A percentile compares a stretch with the other conserved stretches of the same genome.
These are phyloP conservation scores for Noctua janthina DNA, from an alignment of 2,888 invertebrate species.

Conservation along the genomic window DNA sequence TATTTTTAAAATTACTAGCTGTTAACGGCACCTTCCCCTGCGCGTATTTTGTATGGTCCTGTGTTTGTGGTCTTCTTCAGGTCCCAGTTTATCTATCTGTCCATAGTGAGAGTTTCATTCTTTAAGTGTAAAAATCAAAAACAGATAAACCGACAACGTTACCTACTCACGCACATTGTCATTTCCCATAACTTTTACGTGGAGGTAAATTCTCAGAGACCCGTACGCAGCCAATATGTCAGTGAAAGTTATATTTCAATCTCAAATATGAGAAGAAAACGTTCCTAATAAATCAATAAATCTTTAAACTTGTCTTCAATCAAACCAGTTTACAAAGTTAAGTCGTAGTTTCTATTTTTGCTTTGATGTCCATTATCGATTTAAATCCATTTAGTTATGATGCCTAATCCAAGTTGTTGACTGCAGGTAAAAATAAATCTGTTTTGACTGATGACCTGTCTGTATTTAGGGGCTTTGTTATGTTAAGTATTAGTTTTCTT, in stretches of 20 bases:
- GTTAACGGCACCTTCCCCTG: not conserved
- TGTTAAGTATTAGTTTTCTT: not conserved
- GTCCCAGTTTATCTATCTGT: not conserved
- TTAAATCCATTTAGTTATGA: constrained; percentile 29
- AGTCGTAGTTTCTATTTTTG: constrained; percentile 54
- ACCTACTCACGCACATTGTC: not conserved
- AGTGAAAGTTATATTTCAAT: constrained; percentile 65
- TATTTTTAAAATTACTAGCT: not conserved
- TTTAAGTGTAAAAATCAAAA: not conserved
- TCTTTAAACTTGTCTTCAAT: constrained; percentile 49
- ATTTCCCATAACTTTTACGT: not conserved
- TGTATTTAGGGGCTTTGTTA: constrained; percentile 1
- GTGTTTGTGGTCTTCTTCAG: not conserved
- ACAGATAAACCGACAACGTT: not conserved
- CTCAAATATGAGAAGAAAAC: constrained; percentile 39
- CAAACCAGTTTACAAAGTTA: constrained; percentile 53
- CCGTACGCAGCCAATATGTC: constrained; percentile 15
- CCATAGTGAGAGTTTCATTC: not conserved
- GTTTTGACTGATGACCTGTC: constrained; percentile 50
- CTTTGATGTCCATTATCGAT: constrained; percentile 45
- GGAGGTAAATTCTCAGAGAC: constrained; percentile 3
- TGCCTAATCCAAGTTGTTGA: constrained; percentile 40
- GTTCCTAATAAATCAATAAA: constrained; percentile 59
- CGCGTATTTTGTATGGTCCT: not conserved
- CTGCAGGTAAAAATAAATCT: constrained; percentile 29